A percentile compares a stretch with the other conserved stretches of the same genome.
Evolutionary conservation across 2,888 invertebrate genomes (phyloP).

Genomic region (Biston betularia): DNA sequence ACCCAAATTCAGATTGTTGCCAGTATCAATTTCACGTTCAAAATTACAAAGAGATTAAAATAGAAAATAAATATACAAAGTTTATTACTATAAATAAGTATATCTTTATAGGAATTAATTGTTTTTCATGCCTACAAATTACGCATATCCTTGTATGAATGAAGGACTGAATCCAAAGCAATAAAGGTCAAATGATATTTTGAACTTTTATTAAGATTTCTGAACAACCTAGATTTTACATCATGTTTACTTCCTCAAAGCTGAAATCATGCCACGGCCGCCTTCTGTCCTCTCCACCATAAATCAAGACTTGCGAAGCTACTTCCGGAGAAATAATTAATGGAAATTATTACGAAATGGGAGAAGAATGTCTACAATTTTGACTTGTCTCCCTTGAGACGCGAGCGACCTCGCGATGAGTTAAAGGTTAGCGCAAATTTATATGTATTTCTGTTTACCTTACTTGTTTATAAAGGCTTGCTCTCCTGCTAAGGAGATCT

Average conservation of each 20-base stretch:
- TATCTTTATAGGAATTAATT: not conserved
- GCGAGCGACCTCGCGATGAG: not conserved
- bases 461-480: not conserved
- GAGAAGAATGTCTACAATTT: constrained; percentile 15
- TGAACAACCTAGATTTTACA: not conserved
- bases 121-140: not conserved
- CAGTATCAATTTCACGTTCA: too few relatives aligned
- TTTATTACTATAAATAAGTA: too few relatives aligned
- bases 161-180: not conserved
- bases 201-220: not conserved
- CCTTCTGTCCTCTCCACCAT: not conserved
- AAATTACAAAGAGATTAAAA: too few relatives aligned
- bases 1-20: too few relatives aligned
- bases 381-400: constrained; percentile 11
- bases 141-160: not conserved
- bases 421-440: constrained; percentile 5
- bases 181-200: not conserved
- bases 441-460: not conserved
- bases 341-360: constrained; percentile 10
- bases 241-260: constrained; percentile 1
- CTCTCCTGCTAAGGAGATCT: too few relatives aligned
- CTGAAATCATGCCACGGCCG: constrained; percentile 11
- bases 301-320: not conserved
- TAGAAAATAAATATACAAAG: too few relatives aligned
- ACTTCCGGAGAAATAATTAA: constrained; percentile 13